Percentiles rank a stretch among this genome's conserved stretches.
These are phyloP conservation scores for Branchipolynoe longqiensis DNA, from an alignment of 2,888 invertebrate genomes.

Conservation along the genomic window DNA sequence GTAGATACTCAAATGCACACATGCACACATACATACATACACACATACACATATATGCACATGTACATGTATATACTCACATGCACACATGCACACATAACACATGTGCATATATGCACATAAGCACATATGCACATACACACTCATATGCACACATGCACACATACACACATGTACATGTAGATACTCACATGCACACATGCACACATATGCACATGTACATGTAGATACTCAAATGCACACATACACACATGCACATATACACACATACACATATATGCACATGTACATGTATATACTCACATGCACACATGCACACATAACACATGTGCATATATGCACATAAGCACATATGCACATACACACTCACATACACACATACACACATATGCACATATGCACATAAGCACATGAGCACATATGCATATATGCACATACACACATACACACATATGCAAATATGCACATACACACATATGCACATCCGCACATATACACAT, in stretches of 20 bases:
- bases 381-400: neutral
- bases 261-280: neutral
- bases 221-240: neutral
- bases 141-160: no score
- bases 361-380: neutral
- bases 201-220: neutral
- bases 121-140: neutral
- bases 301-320: neutral
- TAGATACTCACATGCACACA: neutral
- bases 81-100: neutral
- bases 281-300: neutral
- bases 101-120: neutral
- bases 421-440: neutral
- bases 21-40: constrained; percentile 19
- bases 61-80: neutral
- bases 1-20: no score
- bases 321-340: neutral
- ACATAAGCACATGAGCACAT: neutral
- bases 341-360: neutral
- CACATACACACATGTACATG: neutral
- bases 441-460: neutral
- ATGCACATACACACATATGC: no score
- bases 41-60: constrained; percentile 6
- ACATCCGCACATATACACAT: no score
- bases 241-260: neutral